Evolutionary conservation across 2,888 invertebrate species (phyloP).

Genomic region (Gisinianus flammeolus): DNA sequence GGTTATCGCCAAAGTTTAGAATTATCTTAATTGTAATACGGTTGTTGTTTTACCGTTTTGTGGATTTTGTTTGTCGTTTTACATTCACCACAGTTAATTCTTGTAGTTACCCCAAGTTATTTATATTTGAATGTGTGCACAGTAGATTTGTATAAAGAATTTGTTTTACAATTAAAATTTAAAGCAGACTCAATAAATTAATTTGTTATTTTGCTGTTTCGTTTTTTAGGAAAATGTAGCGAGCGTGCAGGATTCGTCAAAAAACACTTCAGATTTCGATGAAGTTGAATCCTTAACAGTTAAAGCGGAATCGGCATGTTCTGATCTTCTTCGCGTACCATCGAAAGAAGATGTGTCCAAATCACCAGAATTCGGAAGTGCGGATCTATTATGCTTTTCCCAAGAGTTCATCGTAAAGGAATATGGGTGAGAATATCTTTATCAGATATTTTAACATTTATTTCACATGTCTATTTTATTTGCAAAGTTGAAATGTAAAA

Average conservation of each 20-base stretch:
- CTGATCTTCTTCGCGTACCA: conserved; percentile 31
- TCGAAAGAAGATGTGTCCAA: conserved; percentile 37
- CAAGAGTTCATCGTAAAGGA: conserved; percentile 33
- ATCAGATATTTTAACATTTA: not conserved
- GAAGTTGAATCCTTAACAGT: conserved; percentile 44
- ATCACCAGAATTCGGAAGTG: conserved; percentile 23
- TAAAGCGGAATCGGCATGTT: conserved; percentile 44
- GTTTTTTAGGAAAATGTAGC: conserved; percentile 27
- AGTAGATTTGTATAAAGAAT: not conserved
- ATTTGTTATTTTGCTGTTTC: conserved; percentile 4
- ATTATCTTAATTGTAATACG: no score
- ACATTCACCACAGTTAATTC: not conserved
- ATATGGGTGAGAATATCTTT: conserved; percentile 3
- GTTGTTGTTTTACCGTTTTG: not conserved
- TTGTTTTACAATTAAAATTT: not conserved
- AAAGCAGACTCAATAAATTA: not conserved
- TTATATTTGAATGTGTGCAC: not conserved
- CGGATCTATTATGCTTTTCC: conserved; percentile 12
- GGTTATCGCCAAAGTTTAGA: no score
- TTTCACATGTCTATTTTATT: no score
- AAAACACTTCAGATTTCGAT: conserved; percentile 43
- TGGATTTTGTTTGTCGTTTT: not conserved
- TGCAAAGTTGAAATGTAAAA: not conserved
- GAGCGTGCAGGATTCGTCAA: conserved; percentile 30
- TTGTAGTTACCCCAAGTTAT: no score